A percentile compares a stretch with the other conserved stretches of the same genome.
phyloP scores from a whole-genome alignment of 2,113 vertebrate species.

The Myotis brandtii region DNA sequence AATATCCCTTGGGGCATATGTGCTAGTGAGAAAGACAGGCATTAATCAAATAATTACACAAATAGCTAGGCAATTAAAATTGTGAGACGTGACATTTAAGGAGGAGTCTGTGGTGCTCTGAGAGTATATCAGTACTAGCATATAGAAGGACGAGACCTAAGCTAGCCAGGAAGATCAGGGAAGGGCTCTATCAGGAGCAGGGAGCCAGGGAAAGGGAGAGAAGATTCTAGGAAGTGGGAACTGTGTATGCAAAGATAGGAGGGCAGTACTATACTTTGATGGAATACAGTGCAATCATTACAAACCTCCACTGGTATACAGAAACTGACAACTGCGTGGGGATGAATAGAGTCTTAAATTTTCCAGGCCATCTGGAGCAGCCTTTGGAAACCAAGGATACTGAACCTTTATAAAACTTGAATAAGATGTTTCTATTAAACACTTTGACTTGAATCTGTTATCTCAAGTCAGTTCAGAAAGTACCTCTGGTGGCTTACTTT shows the following conservation, averaged over 20 bases:
- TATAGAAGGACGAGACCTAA: background rate
- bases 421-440: background rate
- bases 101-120: background rate
- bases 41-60: slow-evolving; percentile 56
- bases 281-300: background rate
- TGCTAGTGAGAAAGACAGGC: slow-evolving; percentile 30
- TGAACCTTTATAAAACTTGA: background rate
- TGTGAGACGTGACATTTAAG: background rate
- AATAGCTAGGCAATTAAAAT: slow-evolving; percentile 19
- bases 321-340: background rate
- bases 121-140: background rate
- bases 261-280: background rate
- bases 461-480: background rate
- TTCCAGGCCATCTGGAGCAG: background rate
- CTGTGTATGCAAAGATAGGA: background rate
- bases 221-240: background rate
- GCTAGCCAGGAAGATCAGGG: background rate
- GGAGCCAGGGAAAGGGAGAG: background rate
- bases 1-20: slow-evolving; percentile 12
- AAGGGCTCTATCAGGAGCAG: background rate
- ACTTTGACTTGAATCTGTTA: background rate
- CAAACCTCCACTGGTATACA: background rate
- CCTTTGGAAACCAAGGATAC: background rate
- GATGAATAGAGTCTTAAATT: background rate
- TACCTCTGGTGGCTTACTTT: background rate